Evolutionary conservation across 2,888 invertebrate species (phyloP), one percentile per base, ranked within the genome.

Genomic region (Anticlea derivata): DNA sequence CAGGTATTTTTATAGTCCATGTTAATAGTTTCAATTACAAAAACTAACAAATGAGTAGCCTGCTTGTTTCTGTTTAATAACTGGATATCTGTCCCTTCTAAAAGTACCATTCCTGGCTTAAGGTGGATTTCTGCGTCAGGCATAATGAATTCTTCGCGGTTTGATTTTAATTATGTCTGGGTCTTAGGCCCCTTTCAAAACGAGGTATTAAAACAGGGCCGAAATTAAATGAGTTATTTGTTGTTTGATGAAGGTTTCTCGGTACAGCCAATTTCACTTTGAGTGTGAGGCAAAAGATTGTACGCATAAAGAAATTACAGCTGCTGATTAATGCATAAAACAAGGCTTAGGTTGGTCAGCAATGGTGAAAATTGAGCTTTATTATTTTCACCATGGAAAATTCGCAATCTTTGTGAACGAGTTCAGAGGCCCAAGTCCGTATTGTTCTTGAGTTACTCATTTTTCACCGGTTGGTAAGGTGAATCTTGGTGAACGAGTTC

Each of bases 101-200:
- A 31, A 29, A 10, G 7, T 30, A 13, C 44, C 30, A 26, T 26
- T 34, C 13, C 13, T 6, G 29, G 44, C 60, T 66, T 58, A 61
- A 63, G 58, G 50, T 59, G 58, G 63, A 65, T 68, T 65, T 64
- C 29, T 46, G 54, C 55, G 73, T 65, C 69, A 60, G 61, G 59
- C 55, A 56, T 68, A 71, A 73, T 73, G 71, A 73, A 72, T 73
- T 70, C 67, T 52, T 52, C 57, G 39, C 62, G 62, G 64, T 68
- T 71, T 69, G 60, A 68, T 72, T 72, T 70, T 73, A 73, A 73
- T 73, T 66, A 72, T 54, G 54, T 58, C 54, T 58, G 55, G 35
- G 40, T 49, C 45, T 50, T 55, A 44, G 56, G 60, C 60, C 45
- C 51, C 47, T 54, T 56, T 54, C 37, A 51, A 55, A 50, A 54